These are phyloP conservation scores for Eupithecia insigniata DNA, from an alignment of 2,888 invertebrate species.

Conservation along the genomic window DNA sequence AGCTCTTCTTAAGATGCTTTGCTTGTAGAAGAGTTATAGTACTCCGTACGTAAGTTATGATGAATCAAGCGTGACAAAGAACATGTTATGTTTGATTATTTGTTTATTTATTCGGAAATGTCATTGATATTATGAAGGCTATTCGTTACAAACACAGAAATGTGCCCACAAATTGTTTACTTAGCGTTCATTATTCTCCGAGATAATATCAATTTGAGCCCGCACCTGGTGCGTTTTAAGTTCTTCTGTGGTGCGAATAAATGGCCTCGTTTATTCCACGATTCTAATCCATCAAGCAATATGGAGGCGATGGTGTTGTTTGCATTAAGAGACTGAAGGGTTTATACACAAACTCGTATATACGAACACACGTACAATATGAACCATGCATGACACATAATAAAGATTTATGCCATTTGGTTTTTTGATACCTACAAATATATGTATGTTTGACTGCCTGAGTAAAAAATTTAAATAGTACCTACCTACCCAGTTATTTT, in stretches of 20 bases:
- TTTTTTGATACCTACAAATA: not conserved
- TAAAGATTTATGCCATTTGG: not conserved
- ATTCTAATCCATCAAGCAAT: conserved; percentile 42
- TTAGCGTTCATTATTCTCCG: conserved; percentile 45
- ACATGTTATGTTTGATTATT: not conserved
- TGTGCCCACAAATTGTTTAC: conserved; percentile 34
- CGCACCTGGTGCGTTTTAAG: conserved; percentile 48
- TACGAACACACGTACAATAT: too few relatives aligned
- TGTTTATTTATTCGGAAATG: too few relatives aligned
- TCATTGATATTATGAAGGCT: not conserved
- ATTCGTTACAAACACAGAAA: conserved; percentile 20
- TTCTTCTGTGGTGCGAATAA: conserved; percentile 39
- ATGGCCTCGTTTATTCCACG: conserved; percentile 44
- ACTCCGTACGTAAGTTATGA: not conserved
- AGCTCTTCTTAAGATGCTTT: not conserved
- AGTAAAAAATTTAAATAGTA: too few relatives aligned
- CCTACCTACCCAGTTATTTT: too few relatives aligned
- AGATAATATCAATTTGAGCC: conserved; percentile 52
- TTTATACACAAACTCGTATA: not conserved
- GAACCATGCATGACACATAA: too few relatives aligned
- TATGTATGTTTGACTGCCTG: too few relatives aligned
- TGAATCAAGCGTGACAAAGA: not conserved
- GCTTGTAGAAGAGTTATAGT: not conserved
- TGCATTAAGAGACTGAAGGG: not conserved
- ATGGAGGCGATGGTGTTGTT: not conserved